Evolutionary conservation across 1,140 invertebrate species (phyloP).

Genomic region (Hyposmocoma kahamanoa): DNA sequence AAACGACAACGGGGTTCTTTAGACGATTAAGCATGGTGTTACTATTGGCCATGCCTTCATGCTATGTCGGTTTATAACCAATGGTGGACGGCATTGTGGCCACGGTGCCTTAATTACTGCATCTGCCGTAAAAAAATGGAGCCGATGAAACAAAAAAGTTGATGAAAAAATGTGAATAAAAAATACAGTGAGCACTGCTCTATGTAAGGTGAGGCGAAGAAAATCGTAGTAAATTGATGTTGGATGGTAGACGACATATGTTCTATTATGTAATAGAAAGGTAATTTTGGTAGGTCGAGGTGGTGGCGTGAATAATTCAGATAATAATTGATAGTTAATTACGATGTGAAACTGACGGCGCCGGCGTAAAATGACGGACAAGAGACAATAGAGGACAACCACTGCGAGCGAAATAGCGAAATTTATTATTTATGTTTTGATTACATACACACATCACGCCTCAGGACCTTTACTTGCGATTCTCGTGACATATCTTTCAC

Average conservation of each 20-base stretch:
- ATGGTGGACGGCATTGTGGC: constrained; percentile 32
- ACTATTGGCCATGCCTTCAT: constrained; percentile 46
- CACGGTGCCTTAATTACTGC: constrained; percentile 47
- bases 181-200: constrained; percentile 12
- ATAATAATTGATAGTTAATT: constrained; percentile 14
- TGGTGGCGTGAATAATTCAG: constrained; percentile 7
- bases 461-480: no score
- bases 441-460: no score
- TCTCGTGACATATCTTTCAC: no score
- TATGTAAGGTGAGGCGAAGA: constrained; percentile 47
- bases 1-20: constrained; percentile 37
- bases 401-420: no score
- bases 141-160: constrained; percentile 41
- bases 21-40: constrained; percentile 38
- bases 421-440: no score
- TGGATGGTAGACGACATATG: constrained; percentile 14
- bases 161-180: constrained; percentile 22
- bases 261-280: constrained; percentile 8
- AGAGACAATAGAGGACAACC: no score
- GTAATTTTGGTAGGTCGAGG: constrained; percentile 7
- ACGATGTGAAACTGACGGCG: constrained; percentile 8
- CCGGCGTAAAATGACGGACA: no score
- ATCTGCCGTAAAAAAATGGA: constrained; percentile 37
- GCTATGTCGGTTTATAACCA: constrained; percentile 35
- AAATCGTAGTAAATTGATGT: constrained; percentile 57